phyloP scores from a whole-genome alignment of 2,797 vertebrate genomes.

The Diplodus sargus region DNA sequence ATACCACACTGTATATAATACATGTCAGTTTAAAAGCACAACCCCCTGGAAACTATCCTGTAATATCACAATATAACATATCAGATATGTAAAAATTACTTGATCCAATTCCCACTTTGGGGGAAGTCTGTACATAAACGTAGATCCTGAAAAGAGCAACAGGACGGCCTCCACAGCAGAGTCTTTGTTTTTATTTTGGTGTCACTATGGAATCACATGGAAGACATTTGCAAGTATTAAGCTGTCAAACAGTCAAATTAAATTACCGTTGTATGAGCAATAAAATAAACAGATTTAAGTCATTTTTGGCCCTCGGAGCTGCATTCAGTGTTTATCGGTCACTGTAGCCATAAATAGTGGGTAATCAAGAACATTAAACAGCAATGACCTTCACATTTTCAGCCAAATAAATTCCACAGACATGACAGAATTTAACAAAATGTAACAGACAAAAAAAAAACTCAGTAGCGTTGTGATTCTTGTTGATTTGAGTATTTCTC shows the following conservation, averaged over 20 bases:
- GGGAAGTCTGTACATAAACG: not conserved
- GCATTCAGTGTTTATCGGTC: not conserved
- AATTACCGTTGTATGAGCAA: not conserved
- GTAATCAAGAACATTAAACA: not conserved
- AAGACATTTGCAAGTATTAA: not conserved
- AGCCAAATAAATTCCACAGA: not conserved
- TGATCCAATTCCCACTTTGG: too few relatives aligned
- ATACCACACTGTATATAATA: too few relatives aligned
- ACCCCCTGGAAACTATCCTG: too few relatives aligned
- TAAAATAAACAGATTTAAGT: not conserved
- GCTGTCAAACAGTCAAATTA: not conserved
- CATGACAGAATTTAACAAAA: not conserved
- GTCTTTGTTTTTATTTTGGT: conserved; percentile 29
- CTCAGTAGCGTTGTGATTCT: not conserved
- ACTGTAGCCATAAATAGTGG: not conserved
- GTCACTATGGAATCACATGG: not conserved
- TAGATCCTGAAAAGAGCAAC: not conserved
- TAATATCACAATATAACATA: too few relatives aligned
- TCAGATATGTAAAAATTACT: too few relatives aligned
- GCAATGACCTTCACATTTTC: conserved; percentile 17
- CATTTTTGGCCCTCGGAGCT: not conserved
- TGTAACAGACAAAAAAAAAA: too few relatives aligned
- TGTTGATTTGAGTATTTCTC: not conserved
- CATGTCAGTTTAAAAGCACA: too few relatives aligned
- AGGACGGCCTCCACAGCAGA: not conserved